These are phyloP conservation scores for Chinchilla lanigera DNA, from an alignment of 2,113 vertebrate genomes.

Conservation along the genomic window DNA sequence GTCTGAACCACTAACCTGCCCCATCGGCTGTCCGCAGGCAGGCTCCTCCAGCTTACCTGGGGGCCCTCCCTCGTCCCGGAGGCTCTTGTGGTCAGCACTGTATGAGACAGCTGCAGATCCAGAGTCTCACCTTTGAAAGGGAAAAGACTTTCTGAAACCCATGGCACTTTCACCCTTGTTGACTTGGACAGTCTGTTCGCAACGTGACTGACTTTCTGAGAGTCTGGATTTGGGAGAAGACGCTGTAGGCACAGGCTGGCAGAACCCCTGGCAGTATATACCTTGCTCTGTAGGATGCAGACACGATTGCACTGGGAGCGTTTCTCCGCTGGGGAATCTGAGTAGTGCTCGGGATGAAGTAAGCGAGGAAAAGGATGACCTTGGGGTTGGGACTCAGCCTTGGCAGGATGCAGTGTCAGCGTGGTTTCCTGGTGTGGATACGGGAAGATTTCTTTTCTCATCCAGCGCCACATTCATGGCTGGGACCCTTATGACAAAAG, in stretches of 20 bases:
- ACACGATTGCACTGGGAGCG: neutral
- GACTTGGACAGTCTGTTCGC: neutral
- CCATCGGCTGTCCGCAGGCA: neutral
- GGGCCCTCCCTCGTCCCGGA: neutral
- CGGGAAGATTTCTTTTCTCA: neutral
- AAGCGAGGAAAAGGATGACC: neutral
- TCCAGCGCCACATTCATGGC: neutral
- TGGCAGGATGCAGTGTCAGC: neutral
- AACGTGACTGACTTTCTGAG: neutral
- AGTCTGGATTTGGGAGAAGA: neutral
- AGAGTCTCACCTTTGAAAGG: neutral
- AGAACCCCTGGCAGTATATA: neutral
- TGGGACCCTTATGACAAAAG: neutral
- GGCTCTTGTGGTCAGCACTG: neutral
- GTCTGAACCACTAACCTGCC: neutral
- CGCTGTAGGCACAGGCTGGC: neutral
- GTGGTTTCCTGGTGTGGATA: neutral
- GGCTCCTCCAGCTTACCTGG: neutral
- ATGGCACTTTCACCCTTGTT: neutral
- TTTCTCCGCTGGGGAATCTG: neutral
- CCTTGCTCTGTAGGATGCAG: neutral
- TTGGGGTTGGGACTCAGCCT: neutral
- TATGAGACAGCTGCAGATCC: neutral
- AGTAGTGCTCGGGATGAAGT: neutral
- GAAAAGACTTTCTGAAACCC: neutral